A percentile compares a stretch with the other conserved stretches of the same genome.
Evolutionary conservation across 2,797 vertebrate species (phyloP).

Genomic region (Menidia menidia): DNA sequence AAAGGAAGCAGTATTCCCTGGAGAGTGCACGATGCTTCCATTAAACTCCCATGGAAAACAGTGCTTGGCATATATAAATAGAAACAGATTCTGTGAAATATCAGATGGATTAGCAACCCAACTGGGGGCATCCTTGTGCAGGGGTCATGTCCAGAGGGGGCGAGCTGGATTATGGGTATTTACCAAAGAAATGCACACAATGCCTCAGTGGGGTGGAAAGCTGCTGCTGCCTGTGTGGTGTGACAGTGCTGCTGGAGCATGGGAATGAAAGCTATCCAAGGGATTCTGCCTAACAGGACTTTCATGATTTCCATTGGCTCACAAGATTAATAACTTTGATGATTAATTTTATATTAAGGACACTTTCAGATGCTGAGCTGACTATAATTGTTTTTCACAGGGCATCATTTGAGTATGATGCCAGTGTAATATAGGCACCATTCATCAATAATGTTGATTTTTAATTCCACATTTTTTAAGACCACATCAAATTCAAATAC

Average conservation of each 20-base stretch:
- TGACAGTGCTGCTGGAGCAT: constrained; percentile 5
- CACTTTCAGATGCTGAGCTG: not conserved
- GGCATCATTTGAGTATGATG: too few relatives aligned
- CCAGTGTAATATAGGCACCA: too few relatives aligned
- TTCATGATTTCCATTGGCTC: constrained; percentile 1
- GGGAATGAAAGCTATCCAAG: not conserved
- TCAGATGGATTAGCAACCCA: constrained; percentile 59
- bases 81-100: constrained; percentile 59
- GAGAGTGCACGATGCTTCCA: constrained; percentile 25
- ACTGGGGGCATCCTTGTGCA: constrained; percentile 19
- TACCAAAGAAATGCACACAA: constrained; percentile 19
- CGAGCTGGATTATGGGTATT: constrained; percentile 63
- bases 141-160: constrained; percentile 32
- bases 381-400: constrained; percentile 1
- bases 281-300: constrained; percentile 16
- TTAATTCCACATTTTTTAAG: too few relatives aligned
- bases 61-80: constrained; percentile 58
- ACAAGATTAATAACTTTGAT: not conserved
- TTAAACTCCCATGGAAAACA: constrained; percentile 31
- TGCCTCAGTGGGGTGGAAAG: constrained; percentile 1
- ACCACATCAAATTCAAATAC: too few relatives aligned
- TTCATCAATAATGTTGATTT: too few relatives aligned
- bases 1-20: constrained; percentile 10
- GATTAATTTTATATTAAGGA: constrained; percentile 1
- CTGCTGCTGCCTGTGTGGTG: constrained; percentile 2